Conservation (phyloP, 2,113 vertebrate genomes). For the Hymenochirus boettgeri region DNA sequence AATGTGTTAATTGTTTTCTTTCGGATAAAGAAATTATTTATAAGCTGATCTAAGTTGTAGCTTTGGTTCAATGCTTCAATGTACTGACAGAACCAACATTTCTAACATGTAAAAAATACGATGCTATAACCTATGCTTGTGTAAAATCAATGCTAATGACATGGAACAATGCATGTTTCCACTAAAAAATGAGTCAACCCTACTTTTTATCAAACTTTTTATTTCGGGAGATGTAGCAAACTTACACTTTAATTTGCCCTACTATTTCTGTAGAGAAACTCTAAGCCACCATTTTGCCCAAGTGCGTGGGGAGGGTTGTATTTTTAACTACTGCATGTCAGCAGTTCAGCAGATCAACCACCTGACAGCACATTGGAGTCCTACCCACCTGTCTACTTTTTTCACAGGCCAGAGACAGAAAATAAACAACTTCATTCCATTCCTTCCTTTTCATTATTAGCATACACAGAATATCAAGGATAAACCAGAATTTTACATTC, state of each 20-base stretch:
- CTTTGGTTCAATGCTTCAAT: no score
- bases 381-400: slow-evolving; percentile 26
- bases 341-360: slow-evolving; percentile 16
- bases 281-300: background rate
- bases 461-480: background rate
- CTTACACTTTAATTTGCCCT: background rate
- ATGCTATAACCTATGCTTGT: no score
- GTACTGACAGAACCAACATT: no score
- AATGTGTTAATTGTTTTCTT: no score
- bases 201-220: no score
- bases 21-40: no score
- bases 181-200: no score
- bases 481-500: background rate
- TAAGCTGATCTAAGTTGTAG: no score
- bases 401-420: slow-evolving; percentile 8
- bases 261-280: background rate
- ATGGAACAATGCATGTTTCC: no score
- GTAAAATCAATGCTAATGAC: no score
- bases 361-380: slow-evolving; percentile 16
- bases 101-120: no score
- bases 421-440: background rate
- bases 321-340: slow-evolving; percentile 35
- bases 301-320: slow-evolving; percentile 5
- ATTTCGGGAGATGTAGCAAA: no score
- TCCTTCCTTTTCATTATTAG: background rate